These are phyloP conservation scores for Percina caprodes DNA, from an alignment of 2,113 vertebrate species.

Conservation along the genomic window DNA sequence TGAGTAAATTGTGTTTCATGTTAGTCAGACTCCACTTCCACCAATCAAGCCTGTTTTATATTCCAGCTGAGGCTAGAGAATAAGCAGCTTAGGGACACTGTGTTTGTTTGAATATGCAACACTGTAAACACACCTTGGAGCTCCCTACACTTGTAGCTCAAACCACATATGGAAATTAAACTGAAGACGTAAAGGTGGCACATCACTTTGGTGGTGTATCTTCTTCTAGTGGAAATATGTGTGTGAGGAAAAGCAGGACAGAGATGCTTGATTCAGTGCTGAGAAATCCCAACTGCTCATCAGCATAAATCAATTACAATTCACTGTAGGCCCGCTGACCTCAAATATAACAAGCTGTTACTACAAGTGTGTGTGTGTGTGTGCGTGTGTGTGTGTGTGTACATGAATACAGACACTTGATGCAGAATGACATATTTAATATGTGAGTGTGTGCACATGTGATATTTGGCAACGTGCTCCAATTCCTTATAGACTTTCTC, in stretches of 20 bases:
- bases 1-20: constrained; percentile 27
- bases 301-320: constrained; percentile 76
- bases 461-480: constrained; percentile 58
- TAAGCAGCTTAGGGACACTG: constrained; percentile 49
- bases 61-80: constrained; percentile 52
- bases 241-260: constrained; percentile 32
- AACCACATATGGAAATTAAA: constrained; percentile 63
- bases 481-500: constrained; percentile 53
- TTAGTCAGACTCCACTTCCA: constrained; percentile 19
- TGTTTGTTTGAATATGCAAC: constrained; percentile 58
- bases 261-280: constrained; percentile 11
- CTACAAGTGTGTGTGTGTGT: constrained; percentile 31
- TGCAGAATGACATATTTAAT: constrained; percentile 32
- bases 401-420: constrained; percentile 59
- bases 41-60: constrained; percentile 60
- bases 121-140: constrained; percentile 56
- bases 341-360: constrained; percentile 74
- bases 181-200: constrained; percentile 14
- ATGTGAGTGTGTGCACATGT: constrained; percentile 17
- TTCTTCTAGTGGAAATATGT: constrained; percentile 2
- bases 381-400: constrained; percentile 7
- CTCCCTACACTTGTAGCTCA: constrained; percentile 25
- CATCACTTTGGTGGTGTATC: neutral
- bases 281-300: constrained; percentile 65
- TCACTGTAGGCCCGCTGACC: constrained; percentile 59